These are phyloP conservation scores for Eulithis prunata DNA, from an alignment of 2,888 invertebrate species.

Conservation along the genomic window DNA sequence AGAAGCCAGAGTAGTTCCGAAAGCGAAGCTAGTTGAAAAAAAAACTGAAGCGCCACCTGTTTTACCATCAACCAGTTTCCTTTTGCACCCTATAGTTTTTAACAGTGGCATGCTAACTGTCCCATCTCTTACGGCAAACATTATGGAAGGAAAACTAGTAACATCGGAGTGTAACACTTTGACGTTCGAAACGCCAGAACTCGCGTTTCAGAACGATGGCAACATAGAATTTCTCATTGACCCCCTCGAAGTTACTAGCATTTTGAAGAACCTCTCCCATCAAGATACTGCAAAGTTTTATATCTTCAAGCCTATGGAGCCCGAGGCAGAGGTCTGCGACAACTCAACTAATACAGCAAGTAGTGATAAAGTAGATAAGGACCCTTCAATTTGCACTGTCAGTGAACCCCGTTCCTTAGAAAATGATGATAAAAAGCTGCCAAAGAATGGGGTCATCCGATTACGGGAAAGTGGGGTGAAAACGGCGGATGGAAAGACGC, in stretches of 20 bases:
- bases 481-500: not conserved
- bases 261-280: constrained; percentile 11
- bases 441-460: not conserved
- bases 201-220: constrained; percentile 15
- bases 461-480: not conserved
- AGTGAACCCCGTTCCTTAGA: constrained; percentile 1
- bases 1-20: not conserved
- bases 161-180: not conserved
- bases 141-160: constrained; percentile 20
- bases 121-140: constrained; percentile 25
- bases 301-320: not conserved
- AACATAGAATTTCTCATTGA: constrained; percentile 19
- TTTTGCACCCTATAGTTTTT: constrained; percentile 34
- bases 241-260: not conserved
- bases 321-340: too few species aligned
- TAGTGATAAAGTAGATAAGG: not conserved
- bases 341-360: too few species aligned
- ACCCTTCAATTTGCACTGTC: not conserved
- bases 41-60: not conserved
- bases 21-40: not conserved
- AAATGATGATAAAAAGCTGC: not conserved
- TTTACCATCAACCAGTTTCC: not conserved
- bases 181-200: constrained; percentile 8
- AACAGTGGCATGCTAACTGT: constrained; percentile 18
- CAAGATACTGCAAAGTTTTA: not conserved